Conservation (phyloP, 2,797 vertebrate genomes). For the Eulemur albifrons region DNA sequence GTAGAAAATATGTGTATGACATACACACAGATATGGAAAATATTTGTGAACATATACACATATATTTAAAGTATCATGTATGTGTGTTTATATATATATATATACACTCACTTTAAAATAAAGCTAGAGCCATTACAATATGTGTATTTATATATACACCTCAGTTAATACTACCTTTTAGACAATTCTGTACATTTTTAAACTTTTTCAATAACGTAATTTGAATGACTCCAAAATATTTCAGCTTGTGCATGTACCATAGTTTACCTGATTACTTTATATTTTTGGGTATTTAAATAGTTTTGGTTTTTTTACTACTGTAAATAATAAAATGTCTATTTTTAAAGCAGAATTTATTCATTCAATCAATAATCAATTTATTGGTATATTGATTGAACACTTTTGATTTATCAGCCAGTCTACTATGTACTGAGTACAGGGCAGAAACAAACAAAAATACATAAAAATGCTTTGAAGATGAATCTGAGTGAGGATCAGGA, state of each 20-base stretch:
- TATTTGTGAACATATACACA: background rate
- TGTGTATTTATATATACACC: background rate
- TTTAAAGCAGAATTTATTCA: background rate
- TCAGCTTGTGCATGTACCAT: background rate
- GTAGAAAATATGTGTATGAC: background rate
- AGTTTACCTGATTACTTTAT: background rate
- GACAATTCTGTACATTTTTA: background rate
- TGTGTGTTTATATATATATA: background rate
- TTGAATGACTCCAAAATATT: conserved; percentile 2
- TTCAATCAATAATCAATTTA: background rate
- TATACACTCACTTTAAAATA: background rate
- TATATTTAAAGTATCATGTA: background rate
- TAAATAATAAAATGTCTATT: background rate
- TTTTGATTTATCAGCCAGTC: background rate
- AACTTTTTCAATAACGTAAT: background rate
- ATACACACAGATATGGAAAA: background rate
- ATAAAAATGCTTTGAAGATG: background rate
- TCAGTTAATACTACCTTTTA: background rate
- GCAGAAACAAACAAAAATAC: background rate
- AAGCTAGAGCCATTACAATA: background rate
- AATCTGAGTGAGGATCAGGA: background rate
- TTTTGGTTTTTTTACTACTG: background rate
- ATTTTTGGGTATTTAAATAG: background rate
- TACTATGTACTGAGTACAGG: background rate
- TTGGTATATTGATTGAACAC: background rate